These are phyloP conservation scores for Odontamblyopus lacepedii DNA, from an alignment of 2,797 vertebrate genomes.

Conservation along the genomic window DNA sequence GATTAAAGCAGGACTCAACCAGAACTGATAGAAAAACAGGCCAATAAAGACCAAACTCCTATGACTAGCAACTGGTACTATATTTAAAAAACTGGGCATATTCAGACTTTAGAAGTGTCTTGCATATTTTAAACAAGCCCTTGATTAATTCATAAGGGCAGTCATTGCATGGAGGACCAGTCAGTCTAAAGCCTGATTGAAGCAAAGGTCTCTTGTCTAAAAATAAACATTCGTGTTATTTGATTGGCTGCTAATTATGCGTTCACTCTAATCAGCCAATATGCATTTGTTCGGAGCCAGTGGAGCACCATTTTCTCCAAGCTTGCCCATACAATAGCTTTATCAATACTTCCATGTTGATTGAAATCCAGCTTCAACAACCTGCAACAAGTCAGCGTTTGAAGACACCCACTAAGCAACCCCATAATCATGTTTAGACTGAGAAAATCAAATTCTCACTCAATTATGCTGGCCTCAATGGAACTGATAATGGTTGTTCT, in stretches of 20 bases:
- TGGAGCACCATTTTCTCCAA: conserved; percentile 35
- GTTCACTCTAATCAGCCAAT: conserved; percentile 20
- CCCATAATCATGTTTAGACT: conserved; percentile 70
- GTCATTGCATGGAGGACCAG: not conserved
- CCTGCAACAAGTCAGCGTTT: conserved; percentile 67
- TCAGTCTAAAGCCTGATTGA: not conserved
- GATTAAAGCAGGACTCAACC: too few species aligned
- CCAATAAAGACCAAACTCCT: not conserved
- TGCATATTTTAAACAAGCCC: not conserved
- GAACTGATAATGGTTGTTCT: conserved; percentile 69
- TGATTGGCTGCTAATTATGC: conserved; percentile 23
- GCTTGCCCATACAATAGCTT: conserved; percentile 33
- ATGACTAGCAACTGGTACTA: not conserved
- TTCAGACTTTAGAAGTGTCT: not conserved
- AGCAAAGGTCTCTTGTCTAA: not conserved
- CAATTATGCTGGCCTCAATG: conserved; percentile 71
- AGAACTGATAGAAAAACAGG: not conserved
- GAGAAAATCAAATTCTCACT: conserved; percentile 74
- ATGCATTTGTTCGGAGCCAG: conserved; percentile 18
- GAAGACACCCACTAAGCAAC: conserved; percentile 63
- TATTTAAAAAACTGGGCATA: not conserved
- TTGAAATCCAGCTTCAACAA: conserved; percentile 59
- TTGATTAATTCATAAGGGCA: not conserved
- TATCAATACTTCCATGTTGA: conserved; percentile 62
- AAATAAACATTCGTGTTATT: conserved; percentile 16